Evolutionary conservation across 2,888 invertebrate genomes (phyloP), one percentile per base, ranked within the genome.

Genomic region (Cantharis nigra): DNA sequence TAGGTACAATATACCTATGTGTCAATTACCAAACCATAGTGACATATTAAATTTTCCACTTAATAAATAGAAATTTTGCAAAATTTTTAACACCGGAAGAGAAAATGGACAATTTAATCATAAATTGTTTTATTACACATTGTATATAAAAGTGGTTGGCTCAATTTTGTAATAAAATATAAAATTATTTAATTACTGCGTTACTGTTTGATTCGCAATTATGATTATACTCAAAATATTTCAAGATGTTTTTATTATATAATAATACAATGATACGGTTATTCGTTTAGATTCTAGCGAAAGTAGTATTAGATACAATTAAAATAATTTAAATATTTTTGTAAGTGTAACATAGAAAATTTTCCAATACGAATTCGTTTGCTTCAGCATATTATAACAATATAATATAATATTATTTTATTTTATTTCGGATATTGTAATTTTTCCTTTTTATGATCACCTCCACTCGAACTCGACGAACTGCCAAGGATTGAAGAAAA

Each of bases 401-500:
- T 16, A 16, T 16, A 16, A 16, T 16, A 16, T 16, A 16, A 16
- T 16, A 16, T 1, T 16, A 16, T 16, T 16, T 64, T 10, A 20
- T 64, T 64, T 33, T 26, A 28, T 69, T 69, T 30, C 10, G 70
- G 28, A 28, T 28, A 70, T 30, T 70, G 23, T 13, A 30, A 33
- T 14, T 70, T 70, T 70, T 30, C 10, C 1, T 62, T 49, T 9
- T 30, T 20, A 7, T 70, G 30, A 11, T 14, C 33, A 20, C 3
- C 16, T 14, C 69, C 63, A 63, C 63, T 74, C 5, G 74, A 69
- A 18, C 49, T 64, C 2, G 78, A 78, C 2, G 87, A 86, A 30
- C 86, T 81, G 7, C 84, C 80, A 74, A 88, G 82, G 33, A 87
- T 77, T 26, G 87, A 87, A 4, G 87, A 86, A 72, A 88, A 83